Evolutionary conservation across 2,113 vertebrate species (phyloP), one percentile per base, ranked within the genome.

Genomic region (Mustelus asterias): DNA sequence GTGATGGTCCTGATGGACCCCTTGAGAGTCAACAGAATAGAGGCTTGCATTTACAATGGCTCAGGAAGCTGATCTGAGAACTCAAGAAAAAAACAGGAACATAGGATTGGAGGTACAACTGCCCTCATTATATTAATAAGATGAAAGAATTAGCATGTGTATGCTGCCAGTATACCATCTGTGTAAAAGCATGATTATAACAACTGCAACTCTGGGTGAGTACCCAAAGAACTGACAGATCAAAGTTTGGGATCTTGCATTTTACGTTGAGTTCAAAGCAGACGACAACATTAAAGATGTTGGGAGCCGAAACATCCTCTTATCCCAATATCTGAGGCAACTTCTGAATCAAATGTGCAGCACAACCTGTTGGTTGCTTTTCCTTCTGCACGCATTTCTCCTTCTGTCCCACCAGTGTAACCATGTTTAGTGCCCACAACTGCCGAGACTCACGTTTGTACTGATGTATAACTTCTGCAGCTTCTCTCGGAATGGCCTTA

Each of bases 401-500:
- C 11, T 48, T 94, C 37, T 26, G 65, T 44, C 37, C n/a, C n/a
- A 70, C 65, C 65, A 94, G n/a, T 1, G 2, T 11, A 69, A 60
- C 2, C 29, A 63, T 95, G 18, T n/a, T 3, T 96, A 7, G 8
- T 96, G 24, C 26, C 33, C 24, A 83, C 5, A 58, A 41, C 18
- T 65, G 80, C 60, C 8, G 14, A 86, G 18, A 97, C 99, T 99
- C 98, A 99, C 99, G 48, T 99, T 99, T 98, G 98, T 98, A 98
- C 98, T 99, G 97, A 99, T 98, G 98, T 99, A 99, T 97, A 99
- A 99, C 96, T 98, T 98, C 92, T 99, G 98, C 97, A 99, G 98
- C 97, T 99, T 99, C 96, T 99, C 99, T 97, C 99, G 98, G 97
- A 99, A 99, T 97, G 99, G 99, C 96, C 98, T 98, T 96, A 99